Evolutionary conservation across 2,113 vertebrate species (phyloP).

Genomic region (Gopherus evgoodei): DNA sequence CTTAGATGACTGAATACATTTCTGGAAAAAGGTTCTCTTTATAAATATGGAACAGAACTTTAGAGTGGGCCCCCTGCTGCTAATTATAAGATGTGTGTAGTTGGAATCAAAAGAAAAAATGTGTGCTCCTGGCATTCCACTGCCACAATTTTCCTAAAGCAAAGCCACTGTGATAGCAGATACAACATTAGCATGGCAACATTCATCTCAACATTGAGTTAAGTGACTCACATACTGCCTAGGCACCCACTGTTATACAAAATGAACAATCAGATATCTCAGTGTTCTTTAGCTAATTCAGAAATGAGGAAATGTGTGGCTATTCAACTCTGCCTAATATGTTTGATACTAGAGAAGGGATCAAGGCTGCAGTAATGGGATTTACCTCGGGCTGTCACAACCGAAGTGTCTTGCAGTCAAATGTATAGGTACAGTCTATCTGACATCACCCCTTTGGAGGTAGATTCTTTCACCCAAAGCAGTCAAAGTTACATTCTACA

Average conservation of each 20-base stretch:
- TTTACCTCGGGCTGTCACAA: background rate
- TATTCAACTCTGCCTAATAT: background rate
- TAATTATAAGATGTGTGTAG: background rate
- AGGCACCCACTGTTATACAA: background rate
- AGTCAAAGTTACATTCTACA: background rate
- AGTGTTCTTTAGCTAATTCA: background rate
- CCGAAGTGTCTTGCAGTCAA: background rate
- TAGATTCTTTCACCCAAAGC: background rate
- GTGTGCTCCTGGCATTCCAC: background rate
- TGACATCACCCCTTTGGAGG: background rate
- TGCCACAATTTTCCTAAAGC: background rate
- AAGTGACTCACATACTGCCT: background rate
- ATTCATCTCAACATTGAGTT: background rate
- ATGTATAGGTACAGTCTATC: background rate
- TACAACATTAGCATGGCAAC: background rate
- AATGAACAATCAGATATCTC: background rate
- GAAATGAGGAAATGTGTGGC: background rate
- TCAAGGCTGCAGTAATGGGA: background rate
- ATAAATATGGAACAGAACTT: background rate
- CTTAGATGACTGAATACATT: background rate
- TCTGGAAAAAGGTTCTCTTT: background rate
- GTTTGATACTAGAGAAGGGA: background rate
- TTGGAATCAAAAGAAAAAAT: background rate
- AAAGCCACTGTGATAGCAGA: background rate
- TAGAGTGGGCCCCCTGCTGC: background rate